Percentiles rank a stretch among this genome's conserved stretches.
Conservation (phyloP, 2,888 invertebrate species). For the Apodemia mormo region DNA sequence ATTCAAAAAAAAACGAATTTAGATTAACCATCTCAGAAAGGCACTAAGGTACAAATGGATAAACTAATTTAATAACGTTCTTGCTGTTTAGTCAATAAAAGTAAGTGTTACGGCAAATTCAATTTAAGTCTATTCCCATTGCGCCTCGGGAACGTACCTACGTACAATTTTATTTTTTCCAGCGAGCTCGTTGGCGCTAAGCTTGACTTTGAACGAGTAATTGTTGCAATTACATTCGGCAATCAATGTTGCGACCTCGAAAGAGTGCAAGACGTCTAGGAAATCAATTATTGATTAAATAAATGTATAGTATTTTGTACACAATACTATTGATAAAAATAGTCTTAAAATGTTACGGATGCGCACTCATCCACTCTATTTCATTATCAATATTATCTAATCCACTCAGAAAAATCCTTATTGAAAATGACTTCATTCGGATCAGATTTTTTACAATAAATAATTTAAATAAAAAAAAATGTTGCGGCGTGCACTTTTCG, state of each 20-base stretch:
- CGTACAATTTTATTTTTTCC: slow-evolving; percentile 22
- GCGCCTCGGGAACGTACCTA: slow-evolving; percentile 4
- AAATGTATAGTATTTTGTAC: background rate
- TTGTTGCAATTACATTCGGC: slow-evolving; percentile 11
- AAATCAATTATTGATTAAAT: background rate
- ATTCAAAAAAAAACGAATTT: too few relatives aligned
- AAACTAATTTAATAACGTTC: background rate
- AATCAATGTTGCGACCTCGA: slow-evolving; percentile 3
- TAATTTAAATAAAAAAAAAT: too few relatives aligned
- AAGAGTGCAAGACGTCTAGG: background rate
- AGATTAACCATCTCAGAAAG: background rate
- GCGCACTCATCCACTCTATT: too few relatives aligned
- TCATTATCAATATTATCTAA: too few relatives aligned
- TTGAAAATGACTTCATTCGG: too few relatives aligned
- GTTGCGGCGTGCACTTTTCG: too few relatives aligned
- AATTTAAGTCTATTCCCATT: slow-evolving; percentile 26
- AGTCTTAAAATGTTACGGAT: too few relatives aligned
- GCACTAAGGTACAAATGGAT: background rate
- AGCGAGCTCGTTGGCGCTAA: slow-evolving; percentile 6
- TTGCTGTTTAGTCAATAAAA: slow-evolving; percentile 24
- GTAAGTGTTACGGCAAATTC: slow-evolving; percentile 24
- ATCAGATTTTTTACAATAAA: too few relatives aligned
- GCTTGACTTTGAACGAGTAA: background rate
- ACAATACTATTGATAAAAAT: background rate
- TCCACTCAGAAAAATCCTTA: too few relatives aligned